Conservation (phyloP, 2,888 invertebrate genomes). For the Drosophila subsilvestris region DNA sequence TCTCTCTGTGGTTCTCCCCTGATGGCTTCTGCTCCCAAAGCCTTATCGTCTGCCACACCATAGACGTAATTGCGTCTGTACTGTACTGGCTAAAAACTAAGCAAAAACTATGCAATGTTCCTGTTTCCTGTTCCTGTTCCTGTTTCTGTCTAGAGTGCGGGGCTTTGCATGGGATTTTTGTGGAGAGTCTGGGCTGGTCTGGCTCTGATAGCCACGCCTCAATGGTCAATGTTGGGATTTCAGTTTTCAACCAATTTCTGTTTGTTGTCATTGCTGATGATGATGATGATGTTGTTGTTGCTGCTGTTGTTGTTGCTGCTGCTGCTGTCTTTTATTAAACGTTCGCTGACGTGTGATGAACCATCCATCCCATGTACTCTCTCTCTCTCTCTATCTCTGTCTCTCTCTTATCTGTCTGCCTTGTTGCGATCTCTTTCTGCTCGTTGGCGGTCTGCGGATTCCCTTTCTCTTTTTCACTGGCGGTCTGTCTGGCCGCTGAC, state of each 20-base stretch:
- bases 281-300: slow-evolving; percentile 15
- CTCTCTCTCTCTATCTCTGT: slow-evolving; percentile 1
- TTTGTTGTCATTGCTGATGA: slow-evolving; percentile 15
- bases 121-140: slow-evolving; percentile 1
- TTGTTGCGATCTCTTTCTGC: neutral
- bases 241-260: slow-evolving; percentile 45
- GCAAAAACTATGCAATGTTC: slow-evolving; percentile 40
- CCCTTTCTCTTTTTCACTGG: slow-evolving; percentile 13
- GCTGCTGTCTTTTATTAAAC: slow-evolving; percentile 53
- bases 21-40: slow-evolving; percentile 17
- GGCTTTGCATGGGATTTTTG: neutral
- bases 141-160: slow-evolving; percentile 7
- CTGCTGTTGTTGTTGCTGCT: slow-evolving; percentile 9
- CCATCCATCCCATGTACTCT: neutral
- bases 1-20: neutral
- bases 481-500: slow-evolving; percentile 48
- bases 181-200: slow-evolving; percentile 10
- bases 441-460: neutral
- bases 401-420: neutral
- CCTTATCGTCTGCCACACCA: slow-evolving; percentile 31
- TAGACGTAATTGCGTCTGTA: slow-evolving; percentile 35
- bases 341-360: slow-evolving; percentile 43
- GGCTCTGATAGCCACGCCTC: slow-evolving; percentile 61
- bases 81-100: slow-evolving; percentile 27
- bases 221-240: slow-evolving; percentile 57